Conservation (phyloP, 2,113 vertebrate genomes). For the Henicopernis longicauda region DNA sequence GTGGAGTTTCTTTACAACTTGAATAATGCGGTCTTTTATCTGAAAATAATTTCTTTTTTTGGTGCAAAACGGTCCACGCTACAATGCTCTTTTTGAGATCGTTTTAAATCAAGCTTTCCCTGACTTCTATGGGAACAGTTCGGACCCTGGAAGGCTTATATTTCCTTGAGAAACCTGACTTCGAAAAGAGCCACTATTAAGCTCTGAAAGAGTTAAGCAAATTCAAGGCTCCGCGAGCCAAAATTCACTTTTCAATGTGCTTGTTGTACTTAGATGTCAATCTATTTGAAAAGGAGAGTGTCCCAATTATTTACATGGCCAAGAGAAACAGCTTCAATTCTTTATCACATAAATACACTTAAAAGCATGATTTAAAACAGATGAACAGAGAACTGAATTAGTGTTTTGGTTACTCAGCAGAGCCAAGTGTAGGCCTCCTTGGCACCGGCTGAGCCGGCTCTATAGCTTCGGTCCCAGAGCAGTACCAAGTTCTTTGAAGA, state of each 20-base stretch:
- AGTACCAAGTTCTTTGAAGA: neutral
- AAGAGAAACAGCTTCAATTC: constrained; percentile 71
- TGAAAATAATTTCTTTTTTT: neutral
- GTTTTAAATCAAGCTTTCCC: neutral
- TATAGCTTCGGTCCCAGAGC: neutral
- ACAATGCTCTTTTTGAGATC: neutral
- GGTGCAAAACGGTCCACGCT: neutral
- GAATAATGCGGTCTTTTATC: neutral
- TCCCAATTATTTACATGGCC: constrained; percentile 67
- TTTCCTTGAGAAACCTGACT: constrained; percentile 12
- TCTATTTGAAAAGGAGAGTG: constrained; percentile 62
- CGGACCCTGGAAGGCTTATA: neutral
- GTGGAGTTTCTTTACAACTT: neutral
- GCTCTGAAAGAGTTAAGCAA: constrained; percentile 47
- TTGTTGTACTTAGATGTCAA: constrained; percentile 60
- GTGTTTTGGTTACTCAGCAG: constrained; percentile 8
- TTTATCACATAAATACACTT: constrained; percentile 71
- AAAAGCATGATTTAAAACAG: constrained; percentile 68
- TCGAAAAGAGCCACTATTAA: neutral
- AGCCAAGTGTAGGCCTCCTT: neutral
- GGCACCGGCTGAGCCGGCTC: neutral
- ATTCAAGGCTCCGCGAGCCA: constrained; percentile 11
- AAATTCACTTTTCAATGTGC: constrained; percentile 56
- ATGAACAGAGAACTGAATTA: constrained; percentile 54
- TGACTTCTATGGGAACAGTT: neutral